phyloP scores from a whole-genome alignment of 2,113 vertebrate genomes.

The Lutjanus erythropterus region DNA sequence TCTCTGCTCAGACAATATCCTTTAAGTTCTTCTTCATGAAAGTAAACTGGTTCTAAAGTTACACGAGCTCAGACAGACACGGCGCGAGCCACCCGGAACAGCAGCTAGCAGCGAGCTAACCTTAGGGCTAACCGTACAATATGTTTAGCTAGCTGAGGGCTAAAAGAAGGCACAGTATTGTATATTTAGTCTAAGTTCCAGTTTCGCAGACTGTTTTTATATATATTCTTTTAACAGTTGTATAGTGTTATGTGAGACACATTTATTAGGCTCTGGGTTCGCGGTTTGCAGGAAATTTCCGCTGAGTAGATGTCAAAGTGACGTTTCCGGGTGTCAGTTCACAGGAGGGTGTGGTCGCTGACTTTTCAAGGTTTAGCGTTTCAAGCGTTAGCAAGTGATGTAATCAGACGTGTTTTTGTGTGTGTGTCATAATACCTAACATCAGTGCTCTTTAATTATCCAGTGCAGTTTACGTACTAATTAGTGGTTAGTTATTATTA shows the following conservation, averaged over 20 bases:
- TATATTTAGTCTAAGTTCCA: rapidly evolving
- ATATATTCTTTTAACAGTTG: neutral
- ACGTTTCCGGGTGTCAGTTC: constrained; percentile 53
- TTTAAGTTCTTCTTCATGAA: constrained; percentile 77
- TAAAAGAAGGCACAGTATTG: neutral
- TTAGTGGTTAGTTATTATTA: no score
- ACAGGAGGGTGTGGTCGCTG: constrained; percentile 51
- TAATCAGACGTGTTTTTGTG: no score
- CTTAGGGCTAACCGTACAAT: no score
- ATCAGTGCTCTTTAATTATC: no score
- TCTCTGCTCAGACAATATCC: constrained; percentile 94
- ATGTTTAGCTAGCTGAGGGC: neutral
- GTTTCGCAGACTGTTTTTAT: neutral
- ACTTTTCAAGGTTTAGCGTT: neutral
- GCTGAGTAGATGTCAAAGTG: rapidly evolving
- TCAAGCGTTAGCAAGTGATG: no score
- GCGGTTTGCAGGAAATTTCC: neutral
- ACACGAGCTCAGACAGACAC: neutral
- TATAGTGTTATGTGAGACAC: rapidly evolving
- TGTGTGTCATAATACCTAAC: no score
- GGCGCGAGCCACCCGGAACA: neutral
- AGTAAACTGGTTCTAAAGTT: no score
- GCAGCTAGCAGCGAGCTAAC: no score
- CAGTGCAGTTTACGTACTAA: no score
- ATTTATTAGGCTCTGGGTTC: neutral